Evolutionary conservation across 2,888 invertebrate species (phyloP), one percentile per base, ranked within the genome.

Genomic region (Pseudococcus viburni): DNA sequence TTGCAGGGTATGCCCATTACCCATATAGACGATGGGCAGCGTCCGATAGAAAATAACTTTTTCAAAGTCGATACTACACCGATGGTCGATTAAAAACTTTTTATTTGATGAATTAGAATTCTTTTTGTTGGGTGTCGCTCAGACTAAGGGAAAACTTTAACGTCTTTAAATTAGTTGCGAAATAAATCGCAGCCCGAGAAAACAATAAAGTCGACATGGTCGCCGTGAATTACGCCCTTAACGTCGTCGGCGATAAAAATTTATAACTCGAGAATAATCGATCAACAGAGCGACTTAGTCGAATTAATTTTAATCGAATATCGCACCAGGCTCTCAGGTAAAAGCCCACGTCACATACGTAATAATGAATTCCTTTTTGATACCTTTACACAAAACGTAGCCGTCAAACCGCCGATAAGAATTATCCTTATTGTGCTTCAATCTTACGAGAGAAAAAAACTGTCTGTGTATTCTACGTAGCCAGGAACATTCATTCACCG

Each of bases 31-130:
- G 22, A 1, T 73, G 33, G 73, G 19, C 48, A 15, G 46, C 17
- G 33, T 80, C 80, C 80, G 11, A 80, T 80, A 19, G 80, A 80
- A 46, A 46, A 73, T 68, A 73, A 86, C 64, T 86, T 86, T 85
- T 85, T 68, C 64, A 59, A 42, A 86, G 68, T 86, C 48, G 86
- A 73, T 85, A 85, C 85, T 33, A 80, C 42, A 80, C 42, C 86
- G 73, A 68, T 46, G 46, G 73, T 86, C 86, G 86, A 86, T 86
- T 86, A 86, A 86, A 86, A 86, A 86, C 68, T 86, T 86, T 80
- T 86, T 86, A 86, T 86, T 86, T 86, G 86, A 86, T 64, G 86
- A 85, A 86, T 86, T 86, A 86, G 73, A 86, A 86, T 86, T 86
- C 68, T 73, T 64, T 55, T 73, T 86, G 46, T 73, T 68, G 86